phyloP scores from a whole-genome alignment of 2,888 invertebrate species.

The Hypomecis atomaria region DNA sequence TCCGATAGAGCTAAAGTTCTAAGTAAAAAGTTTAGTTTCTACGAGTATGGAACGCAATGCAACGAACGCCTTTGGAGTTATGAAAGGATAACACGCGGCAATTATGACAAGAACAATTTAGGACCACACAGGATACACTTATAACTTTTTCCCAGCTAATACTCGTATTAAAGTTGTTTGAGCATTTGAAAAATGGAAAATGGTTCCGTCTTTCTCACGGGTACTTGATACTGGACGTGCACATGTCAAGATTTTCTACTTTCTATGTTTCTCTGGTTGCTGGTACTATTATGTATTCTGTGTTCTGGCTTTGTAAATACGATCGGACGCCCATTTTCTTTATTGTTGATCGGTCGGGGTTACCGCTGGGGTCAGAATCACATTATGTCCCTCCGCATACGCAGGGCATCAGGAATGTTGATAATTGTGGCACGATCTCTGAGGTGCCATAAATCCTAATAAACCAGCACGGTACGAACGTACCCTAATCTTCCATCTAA shows the following conservation, averaged over 20 bases:
- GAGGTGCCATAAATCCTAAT: conserved; percentile 76
- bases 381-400: conserved; percentile 63
- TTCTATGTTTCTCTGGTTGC: conserved; percentile 22
- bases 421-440: conserved; percentile 67
- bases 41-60: conserved; percentile 23
- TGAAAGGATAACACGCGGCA: conserved; percentile 39
- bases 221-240: conserved; percentile 31
- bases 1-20: conserved; percentile 22
- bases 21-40: conserved; percentile 29
- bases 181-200: conserved; percentile 35
- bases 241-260: conserved; percentile 35
- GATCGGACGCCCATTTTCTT: conserved; percentile 47
- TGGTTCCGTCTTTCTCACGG: conserved; percentile 39
- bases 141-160: conserved; percentile 37
- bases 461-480: conserved; percentile 55
- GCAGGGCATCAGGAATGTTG: conserved; percentile 61
- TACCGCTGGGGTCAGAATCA: conserved; percentile 52
- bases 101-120: conserved; percentile 40
- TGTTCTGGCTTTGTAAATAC: conserved; percentile 38
- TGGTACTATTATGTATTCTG: too few relatives aligned
- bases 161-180: conserved; percentile 19
- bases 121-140: conserved; percentile 45
- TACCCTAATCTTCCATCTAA: conserved; percentile 52
- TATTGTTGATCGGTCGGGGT: conserved; percentile 16
- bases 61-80: conserved; percentile 34